Conservation (phyloP, 2,888 invertebrate species). For the Biston betularia region DNA sequence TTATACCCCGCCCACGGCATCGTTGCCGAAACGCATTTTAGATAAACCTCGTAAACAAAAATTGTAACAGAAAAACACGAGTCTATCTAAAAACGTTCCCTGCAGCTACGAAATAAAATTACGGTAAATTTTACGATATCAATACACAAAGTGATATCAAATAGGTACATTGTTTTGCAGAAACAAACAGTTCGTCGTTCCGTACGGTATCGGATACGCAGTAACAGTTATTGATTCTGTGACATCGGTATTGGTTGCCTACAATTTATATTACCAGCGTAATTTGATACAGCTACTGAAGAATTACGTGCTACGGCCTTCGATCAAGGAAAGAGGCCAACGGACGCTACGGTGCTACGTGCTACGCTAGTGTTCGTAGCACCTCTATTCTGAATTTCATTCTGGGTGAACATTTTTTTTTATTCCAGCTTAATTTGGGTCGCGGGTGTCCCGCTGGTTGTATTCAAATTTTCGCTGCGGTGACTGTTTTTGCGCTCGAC, state of each 20-base stretch:
- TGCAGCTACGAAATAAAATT: conserved; percentile 16
- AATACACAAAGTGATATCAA: conserved; percentile 24
- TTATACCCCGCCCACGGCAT: neutral
- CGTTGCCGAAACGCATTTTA: neutral
- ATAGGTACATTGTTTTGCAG: conserved; percentile 18
- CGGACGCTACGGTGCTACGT: conserved; percentile 10
- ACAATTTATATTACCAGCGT: conserved; percentile 9
- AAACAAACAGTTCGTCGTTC: conserved; percentile 11
- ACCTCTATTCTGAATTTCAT: conserved; percentile 11
- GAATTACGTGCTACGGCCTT: conserved; percentile 12
- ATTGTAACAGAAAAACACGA: conserved; percentile 18
- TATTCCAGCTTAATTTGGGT: neutral
- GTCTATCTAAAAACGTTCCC: conserved; percentile 6
- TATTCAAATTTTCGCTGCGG: conserved; percentile 24
- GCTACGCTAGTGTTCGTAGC: conserved; percentile 16
- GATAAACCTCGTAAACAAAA: conserved; percentile 12
- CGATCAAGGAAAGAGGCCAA: neutral
- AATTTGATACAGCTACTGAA: conserved; percentile 16
- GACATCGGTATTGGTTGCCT: conserved; percentile 6
- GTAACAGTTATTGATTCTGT: no score
- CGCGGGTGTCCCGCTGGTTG: conserved; percentile 11
- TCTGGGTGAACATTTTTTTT: conserved; percentile 11
- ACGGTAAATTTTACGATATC: conserved; percentile 15
- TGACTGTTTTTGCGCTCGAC: conserved; percentile 14
- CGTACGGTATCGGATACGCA: neutral